These are phyloP conservation scores for Nomada ruficornis DNA, from an alignment of 2,888 invertebrate genomes.

Conservation along the genomic window DNA sequence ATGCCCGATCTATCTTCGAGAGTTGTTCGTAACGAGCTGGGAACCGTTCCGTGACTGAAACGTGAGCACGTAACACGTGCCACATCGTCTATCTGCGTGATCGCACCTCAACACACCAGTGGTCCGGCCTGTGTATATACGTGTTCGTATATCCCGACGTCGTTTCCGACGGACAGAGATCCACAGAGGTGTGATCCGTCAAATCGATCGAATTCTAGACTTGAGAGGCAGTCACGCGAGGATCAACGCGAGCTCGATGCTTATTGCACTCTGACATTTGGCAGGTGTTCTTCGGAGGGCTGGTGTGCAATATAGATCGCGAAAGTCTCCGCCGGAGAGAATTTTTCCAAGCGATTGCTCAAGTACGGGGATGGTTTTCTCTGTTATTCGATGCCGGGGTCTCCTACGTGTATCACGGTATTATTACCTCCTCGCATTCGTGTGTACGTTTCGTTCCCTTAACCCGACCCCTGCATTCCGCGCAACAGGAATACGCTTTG, in stretches of 20 bases:
- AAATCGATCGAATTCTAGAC: slow-evolving; percentile 60
- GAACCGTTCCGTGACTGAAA: slow-evolving; percentile 59
- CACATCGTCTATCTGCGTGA: slow-evolving; percentile 33
- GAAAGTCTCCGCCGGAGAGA: not conserved
- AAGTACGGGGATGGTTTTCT: not conserved
- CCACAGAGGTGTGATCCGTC: slow-evolving; percentile 55
- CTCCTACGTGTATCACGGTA: not conserved
- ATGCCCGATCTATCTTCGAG: slow-evolving; percentile 36
- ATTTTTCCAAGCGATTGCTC: not conserved
- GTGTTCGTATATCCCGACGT: slow-evolving; percentile 26
- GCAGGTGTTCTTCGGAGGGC: slow-evolving; percentile 24
- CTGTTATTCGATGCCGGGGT: not conserved
- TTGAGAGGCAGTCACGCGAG: slow-evolving; percentile 66
- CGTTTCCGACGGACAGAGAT: slow-evolving; percentile 56
- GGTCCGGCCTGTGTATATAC: not conserved
- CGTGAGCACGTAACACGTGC: slow-evolving; percentile 52
- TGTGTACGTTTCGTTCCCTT: not conserved
- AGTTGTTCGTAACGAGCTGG: slow-evolving; percentile 30
- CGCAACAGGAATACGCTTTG: not conserved
- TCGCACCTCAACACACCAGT: slow-evolving; percentile 9
- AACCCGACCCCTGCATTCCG: not conserved
- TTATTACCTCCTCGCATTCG: not conserved
- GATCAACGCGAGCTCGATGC: slow-evolving; percentile 56
- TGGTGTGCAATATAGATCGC: slow-evolving; percentile 8
- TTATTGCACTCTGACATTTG: slow-evolving; percentile 69